phyloP scores from a whole-genome alignment of 1,140 invertebrate species.

The Cydia fagiglandana region DNA sequence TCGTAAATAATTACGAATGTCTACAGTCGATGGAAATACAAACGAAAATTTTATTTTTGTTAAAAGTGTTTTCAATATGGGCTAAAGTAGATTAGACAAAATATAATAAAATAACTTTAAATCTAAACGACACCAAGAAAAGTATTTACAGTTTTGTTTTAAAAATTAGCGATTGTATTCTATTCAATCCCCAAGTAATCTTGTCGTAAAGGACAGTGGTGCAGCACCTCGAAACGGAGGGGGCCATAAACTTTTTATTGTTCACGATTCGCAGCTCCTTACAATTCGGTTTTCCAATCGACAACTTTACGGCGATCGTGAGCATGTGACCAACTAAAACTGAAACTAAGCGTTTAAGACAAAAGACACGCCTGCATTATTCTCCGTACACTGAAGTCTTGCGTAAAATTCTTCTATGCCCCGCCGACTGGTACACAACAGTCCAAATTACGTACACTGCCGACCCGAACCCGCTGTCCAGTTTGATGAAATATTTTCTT shows the following conservation, averaged over 20 bases:
- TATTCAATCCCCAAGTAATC: constrained; percentile 45
- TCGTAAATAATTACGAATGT: too few relatives aligned
- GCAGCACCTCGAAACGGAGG: constrained; percentile 35
- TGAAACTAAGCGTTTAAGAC: constrained; percentile 35
- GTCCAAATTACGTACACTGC: constrained; percentile 21
- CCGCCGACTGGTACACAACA: background rate
- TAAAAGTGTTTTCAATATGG: too few relatives aligned
- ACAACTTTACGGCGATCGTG: constrained; percentile 49
- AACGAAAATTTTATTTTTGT: too few relatives aligned
- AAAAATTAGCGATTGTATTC: constrained; percentile 38
- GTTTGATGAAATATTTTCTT: constrained; percentile 32
- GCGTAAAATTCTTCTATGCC: background rate
- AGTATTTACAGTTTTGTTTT: background rate
- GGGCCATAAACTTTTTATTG: constrained; percentile 64
- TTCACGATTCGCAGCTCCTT: constrained; percentile 56
- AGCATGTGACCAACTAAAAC: constrained; percentile 45
- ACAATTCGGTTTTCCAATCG: constrained; percentile 60
- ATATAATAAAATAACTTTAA: too few relatives aligned
- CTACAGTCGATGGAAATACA: too few relatives aligned
- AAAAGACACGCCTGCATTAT: constrained; percentile 16
- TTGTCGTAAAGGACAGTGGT: constrained; percentile 41
- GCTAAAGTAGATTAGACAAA: too few relatives aligned
- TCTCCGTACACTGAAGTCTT: background rate
- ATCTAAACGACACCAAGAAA: background rate
- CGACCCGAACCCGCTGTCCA: constrained; percentile 19